A percentile compares a stretch with the other conserved stretches of the same genome.
Conservation (phyloP, 2,797 vertebrate species). For the Mycteria americana region DNA sequence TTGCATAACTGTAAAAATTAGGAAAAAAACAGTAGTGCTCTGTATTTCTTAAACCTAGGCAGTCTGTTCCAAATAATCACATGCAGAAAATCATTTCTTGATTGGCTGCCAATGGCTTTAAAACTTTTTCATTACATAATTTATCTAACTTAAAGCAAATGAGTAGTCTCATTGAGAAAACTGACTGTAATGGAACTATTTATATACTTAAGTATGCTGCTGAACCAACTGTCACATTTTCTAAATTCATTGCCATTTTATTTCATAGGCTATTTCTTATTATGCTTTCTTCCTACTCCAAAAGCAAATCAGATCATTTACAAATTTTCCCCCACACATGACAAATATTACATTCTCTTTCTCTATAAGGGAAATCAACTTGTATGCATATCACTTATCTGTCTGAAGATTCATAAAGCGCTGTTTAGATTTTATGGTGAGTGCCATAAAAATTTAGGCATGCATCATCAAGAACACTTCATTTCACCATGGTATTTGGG, state of each 20-base stretch:
- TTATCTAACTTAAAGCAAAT: background rate
- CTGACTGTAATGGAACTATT: background rate
- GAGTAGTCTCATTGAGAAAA: background rate
- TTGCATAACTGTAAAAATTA: background rate
- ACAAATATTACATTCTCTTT: background rate
- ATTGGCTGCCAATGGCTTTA: background rate
- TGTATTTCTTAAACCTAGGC: background rate
- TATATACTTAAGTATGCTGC: background rate
- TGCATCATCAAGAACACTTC: background rate
- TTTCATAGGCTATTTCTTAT: background rate
- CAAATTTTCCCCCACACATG: background rate
- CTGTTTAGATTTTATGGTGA: background rate
- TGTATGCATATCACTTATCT: background rate
- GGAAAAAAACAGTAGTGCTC: background rate
- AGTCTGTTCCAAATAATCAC: background rate
- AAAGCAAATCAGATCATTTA: background rate
- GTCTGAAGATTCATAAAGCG: background rate
- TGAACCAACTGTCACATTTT: background rate
- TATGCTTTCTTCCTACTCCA: background rate
- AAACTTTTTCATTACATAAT: background rate
- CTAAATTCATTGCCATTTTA: background rate
- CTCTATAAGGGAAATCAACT: background rate
- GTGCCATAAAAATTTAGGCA: background rate
- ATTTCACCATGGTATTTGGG: background rate
- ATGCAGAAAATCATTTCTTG: background rate